phyloP scores from a whole-genome alignment of 2,888 invertebrate species.

The Rhingia campestris region DNA sequence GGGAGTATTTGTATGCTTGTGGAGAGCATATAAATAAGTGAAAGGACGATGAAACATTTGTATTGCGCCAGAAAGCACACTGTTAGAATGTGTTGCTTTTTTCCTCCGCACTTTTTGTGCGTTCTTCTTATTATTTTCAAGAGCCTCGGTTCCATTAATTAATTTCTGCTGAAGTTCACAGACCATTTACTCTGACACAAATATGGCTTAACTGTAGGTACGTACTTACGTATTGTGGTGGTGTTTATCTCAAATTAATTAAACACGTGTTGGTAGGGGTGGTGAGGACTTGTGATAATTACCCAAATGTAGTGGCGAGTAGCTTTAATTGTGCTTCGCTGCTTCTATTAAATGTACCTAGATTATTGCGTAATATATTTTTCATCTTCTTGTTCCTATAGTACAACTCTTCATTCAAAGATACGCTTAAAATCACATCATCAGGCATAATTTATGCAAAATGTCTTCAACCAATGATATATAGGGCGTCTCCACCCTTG shows the following conservation, averaged over 20 bases:
- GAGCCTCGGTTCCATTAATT: slow-evolving; percentile 48
- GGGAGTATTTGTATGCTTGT: slow-evolving; percentile 5
- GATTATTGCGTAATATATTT: too few species aligned
- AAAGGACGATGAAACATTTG: slow-evolving; percentile 41
- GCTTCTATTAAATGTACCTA: too few species aligned
- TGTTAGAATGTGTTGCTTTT: not conserved
- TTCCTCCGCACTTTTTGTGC: not conserved
- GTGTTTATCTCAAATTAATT: not conserved
- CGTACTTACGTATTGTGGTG: not conserved
- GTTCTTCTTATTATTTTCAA: slow-evolving; percentile 7
- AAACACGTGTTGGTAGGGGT: not conserved
- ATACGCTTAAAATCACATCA: too few species aligned
- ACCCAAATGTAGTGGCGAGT: too few species aligned
- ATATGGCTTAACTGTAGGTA: not conserved
- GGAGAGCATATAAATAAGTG: slow-evolving; percentile 33
- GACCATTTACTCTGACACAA: too few species aligned
- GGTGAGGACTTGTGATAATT: too few species aligned
- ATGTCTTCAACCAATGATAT: not conserved
- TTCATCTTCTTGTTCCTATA: too few species aligned
- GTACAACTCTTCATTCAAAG: too few species aligned
- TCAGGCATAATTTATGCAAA: too few species aligned
- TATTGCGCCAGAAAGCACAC: not conserved
- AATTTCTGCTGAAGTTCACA: slow-evolving; percentile 13
- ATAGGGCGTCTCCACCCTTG: not conserved
- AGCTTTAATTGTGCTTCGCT: too few species aligned